phyloP scores from a whole-genome alignment of 2,113 vertebrate genomes.

The Alligator sinensis region DNA sequence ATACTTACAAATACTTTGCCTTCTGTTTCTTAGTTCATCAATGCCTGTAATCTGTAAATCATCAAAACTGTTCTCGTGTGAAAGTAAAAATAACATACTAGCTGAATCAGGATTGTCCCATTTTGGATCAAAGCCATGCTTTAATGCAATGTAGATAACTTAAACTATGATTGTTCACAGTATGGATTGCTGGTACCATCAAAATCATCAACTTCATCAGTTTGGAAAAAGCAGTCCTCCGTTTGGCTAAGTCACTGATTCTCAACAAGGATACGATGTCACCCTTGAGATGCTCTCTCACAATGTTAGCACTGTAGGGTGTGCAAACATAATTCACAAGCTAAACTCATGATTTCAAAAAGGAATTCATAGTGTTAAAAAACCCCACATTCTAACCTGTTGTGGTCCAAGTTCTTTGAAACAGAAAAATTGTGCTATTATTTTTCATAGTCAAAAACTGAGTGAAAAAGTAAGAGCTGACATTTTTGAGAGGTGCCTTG shows the following conservation, averaged over 20 bases:
- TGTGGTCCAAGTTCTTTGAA: no score
- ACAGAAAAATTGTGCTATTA: no score
- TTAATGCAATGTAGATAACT: conserved; percentile 8
- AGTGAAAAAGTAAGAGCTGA: no score
- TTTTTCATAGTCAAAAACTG: no score
- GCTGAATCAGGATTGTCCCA: neutral
- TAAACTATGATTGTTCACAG: neutral
- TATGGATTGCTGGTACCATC: neutral
- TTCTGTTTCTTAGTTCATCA: neutral
- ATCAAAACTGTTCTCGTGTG: neutral
- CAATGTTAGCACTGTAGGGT: no score
- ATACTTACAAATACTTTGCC: neutral
- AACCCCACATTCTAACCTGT: no score
- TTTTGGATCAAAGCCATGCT: conserved; percentile 10
- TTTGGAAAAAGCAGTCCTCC: conserved; percentile 8
- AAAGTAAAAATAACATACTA: neutral
- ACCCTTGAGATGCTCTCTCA: no score
- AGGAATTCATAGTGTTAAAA: no score
- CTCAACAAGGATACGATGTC: no score
- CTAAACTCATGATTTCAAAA: no score
- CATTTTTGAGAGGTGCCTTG: no score
- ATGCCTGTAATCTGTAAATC: neutral
- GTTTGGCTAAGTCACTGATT: neutral
- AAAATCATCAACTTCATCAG: neutral
- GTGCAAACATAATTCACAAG: no score